A percentile compares a stretch with the other conserved stretches of the same genome.
Conservation (phyloP, 2,888 invertebrate species). For the Machimus atricapillus region DNA sequence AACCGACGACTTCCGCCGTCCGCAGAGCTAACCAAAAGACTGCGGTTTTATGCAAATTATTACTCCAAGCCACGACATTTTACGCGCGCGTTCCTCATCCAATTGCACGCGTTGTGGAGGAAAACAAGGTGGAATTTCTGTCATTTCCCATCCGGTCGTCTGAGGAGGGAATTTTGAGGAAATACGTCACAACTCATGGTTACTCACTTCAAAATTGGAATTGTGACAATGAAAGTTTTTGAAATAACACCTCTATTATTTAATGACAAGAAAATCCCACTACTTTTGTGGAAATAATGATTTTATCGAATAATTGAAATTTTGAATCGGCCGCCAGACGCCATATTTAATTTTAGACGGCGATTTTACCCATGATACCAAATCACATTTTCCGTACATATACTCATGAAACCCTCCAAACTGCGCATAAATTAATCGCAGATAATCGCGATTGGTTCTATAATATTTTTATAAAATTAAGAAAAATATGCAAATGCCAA, state of each 20-base stretch:
- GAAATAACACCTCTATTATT: background rate
- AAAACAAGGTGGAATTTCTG: background rate
- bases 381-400: conserved; percentile 61
- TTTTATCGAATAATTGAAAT: conserved; percentile 54
- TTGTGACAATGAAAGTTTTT: background rate
- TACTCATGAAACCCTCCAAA: conserved; percentile 76
- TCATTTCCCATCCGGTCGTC: background rate
- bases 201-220: background rate
- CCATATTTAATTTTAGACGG: conserved; percentile 53
- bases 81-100: background rate
- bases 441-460: conserved; percentile 54
- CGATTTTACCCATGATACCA: conserved; percentile 60
- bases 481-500: background rate
- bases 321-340: conserved; percentile 58
- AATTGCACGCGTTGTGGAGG: background rate
- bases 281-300: background rate
- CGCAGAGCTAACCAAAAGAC: background rate
- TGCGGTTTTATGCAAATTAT: background rate
- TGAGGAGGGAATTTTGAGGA: background rate
- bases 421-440: conserved; percentile 53
- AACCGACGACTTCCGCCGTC: background rate
- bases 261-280: background rate
- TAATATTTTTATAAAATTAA: conserved; percentile 24
- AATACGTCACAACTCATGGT: background rate
- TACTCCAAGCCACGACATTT: background rate